phyloP scores from a whole-genome alignment of 2,797 vertebrate genomes.

The Mormyrops boulengeri region DNA sequence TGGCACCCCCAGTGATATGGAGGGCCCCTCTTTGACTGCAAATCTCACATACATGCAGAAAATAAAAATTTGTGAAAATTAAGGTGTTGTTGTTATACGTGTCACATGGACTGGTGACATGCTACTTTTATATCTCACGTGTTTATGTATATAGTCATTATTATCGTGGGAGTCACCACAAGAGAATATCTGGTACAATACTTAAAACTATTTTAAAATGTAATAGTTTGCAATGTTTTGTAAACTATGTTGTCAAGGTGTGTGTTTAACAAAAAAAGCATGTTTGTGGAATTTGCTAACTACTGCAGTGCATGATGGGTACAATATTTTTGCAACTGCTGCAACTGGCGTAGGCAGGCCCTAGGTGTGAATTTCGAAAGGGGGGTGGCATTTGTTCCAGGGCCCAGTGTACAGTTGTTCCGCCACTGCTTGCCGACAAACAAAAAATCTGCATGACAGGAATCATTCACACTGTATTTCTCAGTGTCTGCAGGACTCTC shows the following conservation, averaged over 20 bases:
- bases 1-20: not conserved
- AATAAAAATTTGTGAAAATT: not conserved
- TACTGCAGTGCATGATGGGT: not conserved
- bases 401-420: not conserved
- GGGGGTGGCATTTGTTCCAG: not conserved
- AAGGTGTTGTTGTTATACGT: not conserved
- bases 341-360: not conserved
- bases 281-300: not conserved
- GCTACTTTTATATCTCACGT: not conserved
- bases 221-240: not conserved
- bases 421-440: not conserved
- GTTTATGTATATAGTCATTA: not conserved
- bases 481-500: not conserved
- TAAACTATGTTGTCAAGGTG: not conserved
- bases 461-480: not conserved
- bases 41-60: not conserved
- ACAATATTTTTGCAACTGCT: not conserved
- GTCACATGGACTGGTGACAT: not conserved
- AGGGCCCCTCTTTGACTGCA: not conserved
- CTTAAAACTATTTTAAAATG: not conserved
- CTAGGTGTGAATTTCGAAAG: not conserved
- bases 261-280: not conserved
- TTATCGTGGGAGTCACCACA: not conserved
- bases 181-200: too few relatives aligned
- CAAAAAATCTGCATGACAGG: slow-evolving; percentile 19